These are phyloP conservation scores for Nebria ingens DNA, from an alignment of 1,140 invertebrate species.

Conservation along the genomic window DNA sequence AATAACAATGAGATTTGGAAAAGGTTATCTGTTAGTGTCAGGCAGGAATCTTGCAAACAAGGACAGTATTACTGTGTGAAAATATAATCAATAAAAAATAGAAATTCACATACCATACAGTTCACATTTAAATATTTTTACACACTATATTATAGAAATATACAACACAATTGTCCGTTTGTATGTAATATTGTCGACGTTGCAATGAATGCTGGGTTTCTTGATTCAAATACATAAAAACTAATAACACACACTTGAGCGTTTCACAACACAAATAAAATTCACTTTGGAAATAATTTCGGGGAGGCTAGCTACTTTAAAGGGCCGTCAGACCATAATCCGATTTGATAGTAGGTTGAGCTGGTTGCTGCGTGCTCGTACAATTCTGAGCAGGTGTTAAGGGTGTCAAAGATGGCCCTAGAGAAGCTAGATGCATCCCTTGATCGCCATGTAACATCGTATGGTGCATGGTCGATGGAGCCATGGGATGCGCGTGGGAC, in stretches of 20 bases:
- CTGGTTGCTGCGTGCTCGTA: conserved; percentile 35
- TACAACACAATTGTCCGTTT: not conserved
- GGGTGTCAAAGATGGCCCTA: conserved; percentile 34
- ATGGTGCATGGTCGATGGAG: conserved; percentile 32
- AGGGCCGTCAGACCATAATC: conserved; percentile 64
- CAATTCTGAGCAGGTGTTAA: conserved; percentile 40
- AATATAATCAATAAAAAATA: not conserved
- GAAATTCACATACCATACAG: not conserved
- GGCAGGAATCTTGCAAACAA: no score
- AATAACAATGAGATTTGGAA: no score
- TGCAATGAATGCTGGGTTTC: no score
- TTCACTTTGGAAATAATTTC: conserved; percentile 2
- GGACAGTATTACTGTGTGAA: not conserved
- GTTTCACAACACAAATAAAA: not conserved
- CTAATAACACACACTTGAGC: not conserved
- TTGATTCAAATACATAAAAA: no score
- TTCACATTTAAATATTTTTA: conserved; percentile 5
- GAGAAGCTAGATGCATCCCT: conserved; percentile 35
- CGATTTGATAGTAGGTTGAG: conserved; percentile 49
- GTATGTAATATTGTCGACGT: conserved; percentile 3
- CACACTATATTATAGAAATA: conserved; percentile 1
- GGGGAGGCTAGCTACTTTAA: conserved; percentile 45
- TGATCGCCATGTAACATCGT: conserved; percentile 36
- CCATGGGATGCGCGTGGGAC: conserved; percentile 29
- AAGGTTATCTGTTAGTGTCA: no score